These are phyloP conservation scores for Argentina silus DNA, from an alignment of 2,797 vertebrate species.

Conservation along the genomic window DNA sequence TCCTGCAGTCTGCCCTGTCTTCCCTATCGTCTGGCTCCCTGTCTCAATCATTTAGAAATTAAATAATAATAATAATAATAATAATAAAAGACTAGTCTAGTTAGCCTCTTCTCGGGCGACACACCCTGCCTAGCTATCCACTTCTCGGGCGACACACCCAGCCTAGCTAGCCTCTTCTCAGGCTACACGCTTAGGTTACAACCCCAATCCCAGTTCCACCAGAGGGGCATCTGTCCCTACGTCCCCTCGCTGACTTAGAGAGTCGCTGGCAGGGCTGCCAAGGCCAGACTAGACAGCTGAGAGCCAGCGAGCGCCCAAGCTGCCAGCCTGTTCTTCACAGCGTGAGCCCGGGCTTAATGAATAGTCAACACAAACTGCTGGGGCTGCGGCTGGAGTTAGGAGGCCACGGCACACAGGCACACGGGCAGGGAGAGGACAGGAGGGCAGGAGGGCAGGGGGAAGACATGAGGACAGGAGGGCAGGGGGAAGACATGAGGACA, in stretches of 20 bases:
- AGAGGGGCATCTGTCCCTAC: not conserved
- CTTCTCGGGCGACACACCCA: too few species aligned
- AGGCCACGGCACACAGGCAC: not conserved
- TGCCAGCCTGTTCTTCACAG: conserved; percentile 50
- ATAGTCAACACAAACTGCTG: conserved; percentile 8
- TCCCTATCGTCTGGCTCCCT: too few species aligned
- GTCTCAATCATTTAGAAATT: too few species aligned
- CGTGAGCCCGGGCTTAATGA: not conserved
- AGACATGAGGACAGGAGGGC: conserved; percentile 14
- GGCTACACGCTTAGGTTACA: not conserved
- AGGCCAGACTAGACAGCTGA: conserved; percentile 49
- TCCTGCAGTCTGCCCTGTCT: too few species aligned
- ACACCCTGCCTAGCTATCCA: too few species aligned
- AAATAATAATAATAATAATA: too few species aligned
- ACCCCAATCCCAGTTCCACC: not conserved
- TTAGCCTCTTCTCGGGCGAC: too few species aligned
- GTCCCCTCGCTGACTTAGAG: not conserved
- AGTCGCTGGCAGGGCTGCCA: not conserved
- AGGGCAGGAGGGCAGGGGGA: conserved; percentile 28
- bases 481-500: too few species aligned
- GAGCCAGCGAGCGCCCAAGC: conserved; percentile 62
- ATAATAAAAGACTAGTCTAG: too few species aligned
- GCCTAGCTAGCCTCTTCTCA: too few species aligned
- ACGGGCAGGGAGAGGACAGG: conserved; percentile 12
- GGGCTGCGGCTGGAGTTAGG: not conserved